phyloP scores from a whole-genome alignment of 1,140 invertebrate species.

The Gryllus bimaculatus region DNA sequence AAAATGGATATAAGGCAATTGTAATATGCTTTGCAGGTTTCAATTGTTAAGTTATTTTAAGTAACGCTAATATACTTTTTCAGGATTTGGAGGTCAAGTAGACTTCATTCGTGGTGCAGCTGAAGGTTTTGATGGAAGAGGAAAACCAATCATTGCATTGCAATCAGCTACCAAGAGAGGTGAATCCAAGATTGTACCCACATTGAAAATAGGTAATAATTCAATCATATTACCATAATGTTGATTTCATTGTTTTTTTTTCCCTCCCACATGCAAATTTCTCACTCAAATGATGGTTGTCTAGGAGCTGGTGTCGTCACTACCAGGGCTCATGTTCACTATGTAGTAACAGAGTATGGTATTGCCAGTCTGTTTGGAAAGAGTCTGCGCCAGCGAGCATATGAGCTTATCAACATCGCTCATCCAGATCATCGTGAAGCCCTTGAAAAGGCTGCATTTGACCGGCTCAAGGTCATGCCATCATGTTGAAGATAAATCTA shows the following conservation, averaged over 20 bases:
- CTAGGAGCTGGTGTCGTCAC: constrained; percentile 89
- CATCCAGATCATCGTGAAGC: constrained; percentile 80
- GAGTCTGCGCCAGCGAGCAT: constrained; percentile 74
- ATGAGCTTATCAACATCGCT: constrained; percentile 80
- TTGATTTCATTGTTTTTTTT: not conserved
- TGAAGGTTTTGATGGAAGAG: constrained; percentile 73
- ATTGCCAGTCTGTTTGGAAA: constrained; percentile 87
- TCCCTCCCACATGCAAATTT: not conserved
- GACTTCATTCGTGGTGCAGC: constrained; percentile 93
- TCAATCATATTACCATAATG: not conserved
- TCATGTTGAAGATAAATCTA: constrained; percentile 37
- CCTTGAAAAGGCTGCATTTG: constrained; percentile 81
- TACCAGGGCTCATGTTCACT: constrained; percentile 82
- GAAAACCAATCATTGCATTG: constrained; percentile 90
- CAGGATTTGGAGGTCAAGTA: constrained; percentile 78
- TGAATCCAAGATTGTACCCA: constrained; percentile 81
- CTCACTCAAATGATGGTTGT: not conserved
- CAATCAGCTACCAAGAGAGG: constrained; percentile 76
- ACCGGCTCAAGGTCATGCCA: constrained; percentile 81
- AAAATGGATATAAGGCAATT: too few species aligned
- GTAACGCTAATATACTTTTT: not conserved
- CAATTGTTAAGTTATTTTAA: not conserved
- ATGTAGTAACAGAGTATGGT: constrained; percentile 87
- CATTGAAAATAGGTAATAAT: constrained; percentile 62
- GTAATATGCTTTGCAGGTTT: too few species aligned